Base-by-base conservation (phyloP, 1,140 invertebrate species). In the Aphaenogaster rudis region DNA sequence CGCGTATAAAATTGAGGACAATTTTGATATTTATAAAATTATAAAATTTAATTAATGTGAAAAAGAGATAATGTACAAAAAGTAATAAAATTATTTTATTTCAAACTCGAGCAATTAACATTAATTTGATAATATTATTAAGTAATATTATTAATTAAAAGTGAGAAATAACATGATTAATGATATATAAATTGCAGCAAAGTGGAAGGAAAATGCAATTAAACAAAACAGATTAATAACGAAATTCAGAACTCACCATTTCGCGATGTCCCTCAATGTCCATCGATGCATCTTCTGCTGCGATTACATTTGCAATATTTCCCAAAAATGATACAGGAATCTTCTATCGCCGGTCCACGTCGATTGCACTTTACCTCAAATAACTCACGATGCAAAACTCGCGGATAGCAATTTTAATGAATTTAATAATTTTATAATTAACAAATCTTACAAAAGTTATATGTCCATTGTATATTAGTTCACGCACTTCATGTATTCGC, bases 11-110 rank as follows among this genome's bases (percentile, higher is more conserved):
- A 28, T 28, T 28, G 28, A 28, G 28, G 28, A 28, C 28, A 28
- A 28, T 33, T 64, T 64, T 64, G 39, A 64, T 64, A n/a, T 64
- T 64, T 64, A 3, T 63, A 17, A 36, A 63, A 63, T 36, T 33
- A 15, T 54, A 64, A 64, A 8, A 64, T 36, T 28, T 28, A 28
- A 59, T 59, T 59, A 9, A 21, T 11, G 21, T 57, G n/a, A 28
- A 9, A 59, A 59, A 59, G 28, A 9, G 6, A 59, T 59, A 21
- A 64, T 7, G 6, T 33, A 36, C 17, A 39, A 39, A n/a, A 64
- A 15, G 3, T 63, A 64, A 64, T 64, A 17, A n/a, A 64, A 64
- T 36, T 64, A 28, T 28, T 11, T 59, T 59, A 2, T 2, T 17
- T 63, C 28, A 63, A 63, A 5, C 8, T 15, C 15, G 1, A 17